These are phyloP conservation scores for Rhyzopertha dominica DNA, from an alignment of 1,140 invertebrate genomes.

Conservation along the genomic window DNA sequence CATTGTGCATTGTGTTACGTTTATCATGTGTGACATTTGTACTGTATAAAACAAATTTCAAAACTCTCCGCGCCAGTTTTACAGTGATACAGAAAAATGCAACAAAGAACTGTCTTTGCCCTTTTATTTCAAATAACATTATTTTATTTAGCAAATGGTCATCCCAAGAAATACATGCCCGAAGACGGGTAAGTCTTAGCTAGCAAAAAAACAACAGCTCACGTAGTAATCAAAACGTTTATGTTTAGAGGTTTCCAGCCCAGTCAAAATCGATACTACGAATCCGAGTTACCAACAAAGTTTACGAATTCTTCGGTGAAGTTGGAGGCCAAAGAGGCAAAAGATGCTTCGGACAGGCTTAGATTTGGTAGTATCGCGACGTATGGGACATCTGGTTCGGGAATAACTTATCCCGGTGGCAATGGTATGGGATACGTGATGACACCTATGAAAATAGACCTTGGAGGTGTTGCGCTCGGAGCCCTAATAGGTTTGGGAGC, in stretches of 20 bases:
- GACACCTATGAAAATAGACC: slow-evolving; percentile 68
- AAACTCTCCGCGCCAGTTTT: too few relatives aligned
- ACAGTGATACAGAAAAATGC: too few relatives aligned
- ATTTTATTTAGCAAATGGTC: slow-evolving; percentile 3
- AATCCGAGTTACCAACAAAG: slow-evolving; percentile 26
- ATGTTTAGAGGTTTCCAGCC: slow-evolving; percentile 37
- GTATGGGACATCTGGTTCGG: slow-evolving; percentile 31
- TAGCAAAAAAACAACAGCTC: background rate
- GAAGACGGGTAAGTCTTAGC: slow-evolving; percentile 16
- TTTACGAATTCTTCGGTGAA: too few relatives aligned
- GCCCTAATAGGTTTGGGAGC: slow-evolving; percentile 73
- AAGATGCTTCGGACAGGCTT: slow-evolving; percentile 23
- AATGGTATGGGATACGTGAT: slow-evolving; percentile 49
- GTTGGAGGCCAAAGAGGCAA: too few relatives aligned
- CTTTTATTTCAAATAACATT: background rate
- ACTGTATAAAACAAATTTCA: too few relatives aligned
- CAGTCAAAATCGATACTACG: slow-evolving; percentile 34
- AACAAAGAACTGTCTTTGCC: background rate
- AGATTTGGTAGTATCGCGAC: slow-evolving; percentile 24
- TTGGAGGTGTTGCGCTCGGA: slow-evolving; percentile 73
- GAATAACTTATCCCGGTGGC: slow-evolving; percentile 40
- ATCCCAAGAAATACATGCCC: slow-evolving; percentile 21
- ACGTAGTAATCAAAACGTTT: background rate
- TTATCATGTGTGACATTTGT: too few relatives aligned
- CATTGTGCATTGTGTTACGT: too few relatives aligned